phyloP scores from a whole-genome alignment of 2,113 vertebrate genomes.

The Climacteris rufus region DNA sequence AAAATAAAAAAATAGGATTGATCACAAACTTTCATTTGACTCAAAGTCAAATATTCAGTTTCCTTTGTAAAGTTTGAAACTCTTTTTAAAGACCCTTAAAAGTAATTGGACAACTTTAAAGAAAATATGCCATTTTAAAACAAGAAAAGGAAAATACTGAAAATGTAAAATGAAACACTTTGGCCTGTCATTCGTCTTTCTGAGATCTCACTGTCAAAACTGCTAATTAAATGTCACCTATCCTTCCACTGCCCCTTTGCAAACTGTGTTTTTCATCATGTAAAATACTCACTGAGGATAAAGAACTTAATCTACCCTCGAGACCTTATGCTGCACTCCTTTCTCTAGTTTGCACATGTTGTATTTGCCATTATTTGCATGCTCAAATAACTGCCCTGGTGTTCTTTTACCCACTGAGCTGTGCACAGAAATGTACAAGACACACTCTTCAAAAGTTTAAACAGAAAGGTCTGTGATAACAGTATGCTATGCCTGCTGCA shows the following conservation, averaged over 20 bases:
- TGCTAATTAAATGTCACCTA: not conserved
- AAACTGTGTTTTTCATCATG: not conserved
- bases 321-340: not conserved
- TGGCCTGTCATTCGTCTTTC: not conserved
- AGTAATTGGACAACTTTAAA: not conserved
- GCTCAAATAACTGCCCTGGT: not conserved
- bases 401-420: not conserved
- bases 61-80: not conserved
- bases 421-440: not conserved
- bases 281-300: not conserved
- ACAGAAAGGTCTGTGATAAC: not conserved
- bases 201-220: not conserved
- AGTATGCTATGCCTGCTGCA: not conserved
- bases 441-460: not conserved
- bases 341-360: not conserved
- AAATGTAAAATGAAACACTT: not conserved
- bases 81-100: not conserved
- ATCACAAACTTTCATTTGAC: not conserved
- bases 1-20: not conserved
- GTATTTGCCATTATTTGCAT: not conserved
- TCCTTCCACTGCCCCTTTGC: not conserved
- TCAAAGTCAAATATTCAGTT: not conserved
- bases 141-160: not conserved
- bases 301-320: not conserved
- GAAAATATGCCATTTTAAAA: not conserved